Base-by-base conservation (phyloP, 2,888 invertebrate genomes). In the Lasioglossum figueresi region DNA sequence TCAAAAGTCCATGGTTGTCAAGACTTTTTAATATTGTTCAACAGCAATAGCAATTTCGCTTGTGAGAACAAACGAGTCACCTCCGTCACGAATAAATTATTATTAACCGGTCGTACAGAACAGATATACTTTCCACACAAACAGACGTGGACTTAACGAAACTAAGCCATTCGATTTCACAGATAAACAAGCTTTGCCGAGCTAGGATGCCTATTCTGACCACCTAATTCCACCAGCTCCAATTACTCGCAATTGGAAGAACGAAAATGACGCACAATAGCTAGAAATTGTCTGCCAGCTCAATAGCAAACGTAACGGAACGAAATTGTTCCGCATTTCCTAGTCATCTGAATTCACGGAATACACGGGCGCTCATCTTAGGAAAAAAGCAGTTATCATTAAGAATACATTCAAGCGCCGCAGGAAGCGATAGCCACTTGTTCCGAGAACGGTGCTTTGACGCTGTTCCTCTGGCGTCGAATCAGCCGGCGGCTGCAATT, bases 371-470 rank as follows among this genome's bases (percentile, higher is more conserved):
- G 63, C 63, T 16, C 19, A 19, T 63, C 63, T 63, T 19, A 63
- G 63, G n/a, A 16, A 31, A 40, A 40, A 14, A 6, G 6, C 43
- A 27, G 19, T 75, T 72, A 52, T 72, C 77, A 73, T 84, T 77
- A 77, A 59, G 77, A 43, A 75, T 4, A 43, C 31, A 84, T 84
- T 83, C 74, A 83, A 23, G 4, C 74, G 27, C 78, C 43, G n/a
- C 84, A 27, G 83, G 83, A 45, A 71, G 48, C 45, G 45, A 45
- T 19, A 12, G 12, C 23, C 73, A 48, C 37, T 70, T n/a, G 40
- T 70, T 37, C n/a, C 14, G 37, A 68, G 19, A 68, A 68, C 23
- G 37, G 70, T 23, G 40, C 23, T 40, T 14, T 40, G 70, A 40
- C 37, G 23, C n/a, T n/a, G 40, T 23, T 70, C 23, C n/a, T 12